A percentile compares a stretch with the other conserved stretches of the same genome.
Conservation (phyloP, 37 sponge, comb jelly and placozoan species). For the Cliona cf. orientalis region DNA sequence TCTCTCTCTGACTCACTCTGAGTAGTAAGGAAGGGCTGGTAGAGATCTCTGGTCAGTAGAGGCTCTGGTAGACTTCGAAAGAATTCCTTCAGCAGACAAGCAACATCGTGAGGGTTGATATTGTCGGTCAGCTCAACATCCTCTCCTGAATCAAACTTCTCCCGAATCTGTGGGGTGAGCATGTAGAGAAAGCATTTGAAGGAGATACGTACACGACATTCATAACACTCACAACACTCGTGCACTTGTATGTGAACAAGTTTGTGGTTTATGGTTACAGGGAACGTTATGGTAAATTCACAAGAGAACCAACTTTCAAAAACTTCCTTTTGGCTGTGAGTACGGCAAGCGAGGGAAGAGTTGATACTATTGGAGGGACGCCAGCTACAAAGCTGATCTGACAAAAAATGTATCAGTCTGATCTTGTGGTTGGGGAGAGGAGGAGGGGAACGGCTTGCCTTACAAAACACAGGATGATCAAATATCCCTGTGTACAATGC, state of each 20-base stretch:
- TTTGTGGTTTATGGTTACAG: too few relatives aligned
- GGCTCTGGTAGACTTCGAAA: conserved; percentile 89
- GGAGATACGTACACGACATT: neutral
- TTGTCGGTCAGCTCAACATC: conserved; percentile 68
- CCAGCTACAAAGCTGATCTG: too few relatives aligned
- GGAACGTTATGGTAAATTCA: too few relatives aligned
- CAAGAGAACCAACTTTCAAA: too few relatives aligned
- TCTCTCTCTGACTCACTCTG: conserved; percentile 89
- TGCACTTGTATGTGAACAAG: neutral
- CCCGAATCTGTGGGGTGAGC: conserved; percentile 49
- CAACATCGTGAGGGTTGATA: conserved; percentile 88
- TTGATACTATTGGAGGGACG: too few relatives aligned
- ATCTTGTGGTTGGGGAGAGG: too few relatives aligned
- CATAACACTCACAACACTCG: neutral
- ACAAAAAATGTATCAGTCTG: too few relatives aligned
- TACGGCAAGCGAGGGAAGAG: too few relatives aligned
- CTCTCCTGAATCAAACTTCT: conserved; percentile 67
- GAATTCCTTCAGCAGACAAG: conserved; percentile 83
- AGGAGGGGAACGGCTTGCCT: too few relatives aligned
- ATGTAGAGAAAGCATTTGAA: neutral
- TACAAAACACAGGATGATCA: too few relatives aligned
- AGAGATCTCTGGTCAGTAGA: conserved; percentile 82
- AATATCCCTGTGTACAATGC: too few relatives aligned
- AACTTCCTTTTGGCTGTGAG: too few relatives aligned
- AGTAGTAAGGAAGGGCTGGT: conserved; percentile 70